Conservation (phyloP, 2,113 vertebrate species). For the Hydrolagus affinis region DNA sequence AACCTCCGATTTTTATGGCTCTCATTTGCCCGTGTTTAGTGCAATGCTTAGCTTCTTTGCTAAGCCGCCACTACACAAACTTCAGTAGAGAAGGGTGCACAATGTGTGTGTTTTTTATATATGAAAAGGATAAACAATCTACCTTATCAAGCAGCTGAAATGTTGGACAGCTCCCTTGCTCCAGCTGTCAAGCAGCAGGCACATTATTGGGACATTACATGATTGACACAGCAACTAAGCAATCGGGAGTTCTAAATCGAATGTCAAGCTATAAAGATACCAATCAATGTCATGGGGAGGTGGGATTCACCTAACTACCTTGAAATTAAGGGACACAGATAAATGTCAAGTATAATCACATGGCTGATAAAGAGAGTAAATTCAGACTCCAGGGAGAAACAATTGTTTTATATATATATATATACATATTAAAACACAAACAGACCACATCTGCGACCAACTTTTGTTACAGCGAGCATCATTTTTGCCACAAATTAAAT, state of each 20-base stretch:
- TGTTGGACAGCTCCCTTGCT: slow-evolving; percentile 21
- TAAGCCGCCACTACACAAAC: neutral
- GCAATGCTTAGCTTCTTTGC: neutral
- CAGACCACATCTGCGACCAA: neutral
- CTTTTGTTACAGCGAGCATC: neutral
- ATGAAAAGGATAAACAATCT: neutral
- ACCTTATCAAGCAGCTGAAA: neutral
- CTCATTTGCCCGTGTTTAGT: neutral
- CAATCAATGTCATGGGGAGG: neutral
- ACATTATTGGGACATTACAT: neutral
- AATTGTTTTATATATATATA: neutral
- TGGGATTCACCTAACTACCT: neutral
- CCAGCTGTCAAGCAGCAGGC: neutral
- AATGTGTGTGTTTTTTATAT: neutral
- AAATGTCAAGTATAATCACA: neutral
- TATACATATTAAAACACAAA: neutral
- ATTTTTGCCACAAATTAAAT: neutral
- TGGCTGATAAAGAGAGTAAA: slow-evolving; percentile 2
- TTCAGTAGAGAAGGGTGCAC: neutral
- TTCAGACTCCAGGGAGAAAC: neutral
- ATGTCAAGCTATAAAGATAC: neutral
- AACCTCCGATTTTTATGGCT: too few species aligned
- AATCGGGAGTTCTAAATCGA: neutral
- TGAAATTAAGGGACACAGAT: slow-evolving; percentile 10
- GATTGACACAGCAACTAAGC: neutral